Conservation (phyloP, 2,113 vertebrate species). For the Gopherus evgoodei region DNA sequence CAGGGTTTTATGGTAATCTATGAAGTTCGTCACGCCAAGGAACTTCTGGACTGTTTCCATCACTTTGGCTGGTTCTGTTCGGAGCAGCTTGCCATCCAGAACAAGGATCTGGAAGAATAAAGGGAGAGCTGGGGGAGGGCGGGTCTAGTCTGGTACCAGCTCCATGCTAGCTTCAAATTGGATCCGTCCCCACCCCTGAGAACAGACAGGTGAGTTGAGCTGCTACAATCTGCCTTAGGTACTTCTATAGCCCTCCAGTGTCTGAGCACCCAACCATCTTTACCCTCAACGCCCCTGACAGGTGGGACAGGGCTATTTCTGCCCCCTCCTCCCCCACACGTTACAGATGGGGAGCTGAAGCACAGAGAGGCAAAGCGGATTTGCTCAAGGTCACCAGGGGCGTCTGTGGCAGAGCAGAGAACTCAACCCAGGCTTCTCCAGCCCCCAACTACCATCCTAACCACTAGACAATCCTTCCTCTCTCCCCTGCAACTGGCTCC, state of each 20-base stretch:
- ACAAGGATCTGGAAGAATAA: conserved; percentile 87
- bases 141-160: not conserved
- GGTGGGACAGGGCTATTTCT: not conserved
- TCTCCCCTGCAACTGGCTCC: not conserved
- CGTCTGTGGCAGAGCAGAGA: not conserved
- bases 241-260: not conserved
- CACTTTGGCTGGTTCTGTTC: conserved; percentile 92
- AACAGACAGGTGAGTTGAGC: not conserved
- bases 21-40: conserved; percentile 84
- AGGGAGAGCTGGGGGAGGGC: accelerated
- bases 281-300: not conserved
- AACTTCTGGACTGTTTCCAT: conserved; percentile 98
- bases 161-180: not conserved
- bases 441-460: not conserved
- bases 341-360: not conserved
- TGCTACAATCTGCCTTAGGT: not conserved
- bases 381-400: not conserved
- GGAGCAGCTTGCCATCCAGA: conserved; percentile 94
- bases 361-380: not conserved
- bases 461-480: not conserved
- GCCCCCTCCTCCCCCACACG: no score
- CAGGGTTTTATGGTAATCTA: conserved; percentile 95
- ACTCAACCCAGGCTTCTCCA: not conserved
- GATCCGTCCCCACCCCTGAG: not conserved
- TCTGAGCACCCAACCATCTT: not conserved